Conservation (phyloP, 2,888 invertebrate genomes). For the Synanthedon formicaeformis region DNA sequence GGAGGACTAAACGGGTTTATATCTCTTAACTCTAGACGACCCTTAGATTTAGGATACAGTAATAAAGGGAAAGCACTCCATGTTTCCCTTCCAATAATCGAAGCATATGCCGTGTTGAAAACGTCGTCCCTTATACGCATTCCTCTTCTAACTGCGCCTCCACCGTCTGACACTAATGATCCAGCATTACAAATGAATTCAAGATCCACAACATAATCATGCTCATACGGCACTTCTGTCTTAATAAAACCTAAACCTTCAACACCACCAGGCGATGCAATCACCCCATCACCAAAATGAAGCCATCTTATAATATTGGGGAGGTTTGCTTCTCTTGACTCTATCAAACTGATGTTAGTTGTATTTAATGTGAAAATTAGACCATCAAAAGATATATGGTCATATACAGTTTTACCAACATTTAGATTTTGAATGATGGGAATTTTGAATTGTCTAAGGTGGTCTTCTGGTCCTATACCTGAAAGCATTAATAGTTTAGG, state of each 20-base stretch:
- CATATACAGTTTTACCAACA: slow-evolving; percentile 69
- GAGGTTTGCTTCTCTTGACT: slow-evolving; percentile 7
- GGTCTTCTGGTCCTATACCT: slow-evolving; percentile 60
- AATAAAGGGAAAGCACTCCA: slow-evolving; percentile 71
- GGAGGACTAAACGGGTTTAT: slow-evolving; percentile 76
- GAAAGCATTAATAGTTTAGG: slow-evolving; percentile 86
- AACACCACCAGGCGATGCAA: slow-evolving; percentile 65
- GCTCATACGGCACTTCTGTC: slow-evolving; percentile 45
- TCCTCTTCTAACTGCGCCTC: slow-evolving; percentile 35
- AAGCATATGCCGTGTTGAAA: slow-evolving; percentile 51
- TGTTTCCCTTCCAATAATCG: slow-evolving; percentile 53
- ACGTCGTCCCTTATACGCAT: slow-evolving; percentile 56
- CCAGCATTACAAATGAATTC: slow-evolving; percentile 66
- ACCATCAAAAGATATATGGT: slow-evolving; percentile 50
- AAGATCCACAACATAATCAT: slow-evolving; percentile 62
- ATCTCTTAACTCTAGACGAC: slow-evolving; percentile 71
- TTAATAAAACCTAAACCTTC: slow-evolving; percentile 68
- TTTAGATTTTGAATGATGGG: slow-evolving; percentile 66
- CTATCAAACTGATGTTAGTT: slow-evolving; percentile 11
- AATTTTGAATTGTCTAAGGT: slow-evolving; percentile 49
- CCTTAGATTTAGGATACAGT: slow-evolving; percentile 74
- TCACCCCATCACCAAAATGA: slow-evolving; percentile 29
- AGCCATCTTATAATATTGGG: slow-evolving; percentile 10
- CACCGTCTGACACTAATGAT: slow-evolving; percentile 62
- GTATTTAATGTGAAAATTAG: slow-evolving; percentile 19